Evolutionary conservation across 1,140 invertebrate species (phyloP), one percentile per base, ranked within the genome.

Genomic region (Plectus sambesii): DNA sequence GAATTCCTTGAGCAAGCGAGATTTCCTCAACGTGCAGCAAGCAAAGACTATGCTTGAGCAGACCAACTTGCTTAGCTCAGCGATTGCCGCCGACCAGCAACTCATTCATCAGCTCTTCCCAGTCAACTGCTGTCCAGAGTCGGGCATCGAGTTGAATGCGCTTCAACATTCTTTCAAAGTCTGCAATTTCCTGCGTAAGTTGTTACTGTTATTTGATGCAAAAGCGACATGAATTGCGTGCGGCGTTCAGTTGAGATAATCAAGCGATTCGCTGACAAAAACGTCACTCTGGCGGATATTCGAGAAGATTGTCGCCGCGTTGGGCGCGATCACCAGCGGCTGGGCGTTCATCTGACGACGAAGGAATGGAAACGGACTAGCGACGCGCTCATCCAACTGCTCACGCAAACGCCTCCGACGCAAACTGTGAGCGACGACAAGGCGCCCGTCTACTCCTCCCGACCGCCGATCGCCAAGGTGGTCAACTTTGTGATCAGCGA

Each of bases 401-500:
- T 57, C 48, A 23, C 12, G 44, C 25, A 1, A n/a, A n/a, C n/a
- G n/a, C n/a, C n/a, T n/a, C n/a, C n/a, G n/a, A n/a, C n/a, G n/a
- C n/a, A n/a, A n/a, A n/a, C n/a, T n/a, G n/a, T n/a, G n/a, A n/a
- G n/a, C n/a, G n/a, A n/a, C n/a, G n/a, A n/a, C n/a, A n/a, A n/a
- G n/a, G n/a, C n/a, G n/a, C n/a, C n/a, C n/a, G n/a, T n/a, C n/a
- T n/a, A n/a, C n/a, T n/a, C n/a, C n/a, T 17, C 22, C 22, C 17
- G 15, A 23, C 24, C 15, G 8, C 25, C 17, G 12, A 52, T 61
- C 41, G 42, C 40, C 9, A 53, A 43, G 33, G 41, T 59, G 9
- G 63, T 65, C 39, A 62, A 62, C 36, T 61, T 42, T 47, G 51
- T 59, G n/a, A 38, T 62, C 12, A 20, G 60, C 8, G 62, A 62